These are phyloP conservation scores for Eucriotettix oculatus DNA, from an alignment of 2,888 invertebrate species.

Conservation along the genomic window DNA sequence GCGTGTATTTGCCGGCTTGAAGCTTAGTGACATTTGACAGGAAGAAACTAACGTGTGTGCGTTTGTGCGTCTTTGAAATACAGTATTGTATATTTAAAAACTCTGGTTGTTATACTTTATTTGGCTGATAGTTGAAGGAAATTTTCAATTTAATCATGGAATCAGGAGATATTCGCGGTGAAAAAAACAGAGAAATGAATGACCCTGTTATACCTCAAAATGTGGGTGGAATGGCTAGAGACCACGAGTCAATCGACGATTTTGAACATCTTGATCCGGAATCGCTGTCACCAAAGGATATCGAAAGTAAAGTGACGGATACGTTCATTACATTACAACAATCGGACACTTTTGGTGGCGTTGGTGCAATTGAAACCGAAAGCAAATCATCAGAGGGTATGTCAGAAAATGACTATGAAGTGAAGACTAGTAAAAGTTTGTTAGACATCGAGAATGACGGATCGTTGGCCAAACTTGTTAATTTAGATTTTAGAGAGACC, in stretches of 20 bases:
- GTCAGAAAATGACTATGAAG: neutral
- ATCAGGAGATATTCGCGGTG: too few relatives aligned
- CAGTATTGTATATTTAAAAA: too few relatives aligned
- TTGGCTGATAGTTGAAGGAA: too few relatives aligned
- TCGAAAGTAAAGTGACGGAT: neutral
- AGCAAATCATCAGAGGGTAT: neutral
- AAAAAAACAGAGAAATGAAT: too few relatives aligned
- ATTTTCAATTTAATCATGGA: too few relatives aligned
- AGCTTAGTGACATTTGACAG: constrained; percentile 16
- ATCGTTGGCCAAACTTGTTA: neutral
- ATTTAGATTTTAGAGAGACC: neutral
- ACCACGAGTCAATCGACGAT: constrained; percentile 54
- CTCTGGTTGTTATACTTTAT: too few relatives aligned
- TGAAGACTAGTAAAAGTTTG: neutral
- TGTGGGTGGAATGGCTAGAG: constrained; percentile 27
- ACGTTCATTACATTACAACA: neutral
- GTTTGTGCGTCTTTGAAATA: neutral
- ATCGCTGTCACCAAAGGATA: constrained; percentile 22
- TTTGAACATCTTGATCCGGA: constrained; percentile 57
- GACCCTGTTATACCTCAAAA: too few relatives aligned
- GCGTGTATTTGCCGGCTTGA: constrained; percentile 7
- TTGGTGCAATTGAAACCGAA: neutral
- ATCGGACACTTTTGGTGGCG: neutral
- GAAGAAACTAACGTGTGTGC: constrained; percentile 4
- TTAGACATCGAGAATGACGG: neutral